A percentile compares a stretch with the other conserved stretches of the same genome.
These are phyloP conservation scores for Melanotaenia nigrans DNA, from an alignment of 2,797 vertebrate species.

Conservation along the genomic window DNA sequence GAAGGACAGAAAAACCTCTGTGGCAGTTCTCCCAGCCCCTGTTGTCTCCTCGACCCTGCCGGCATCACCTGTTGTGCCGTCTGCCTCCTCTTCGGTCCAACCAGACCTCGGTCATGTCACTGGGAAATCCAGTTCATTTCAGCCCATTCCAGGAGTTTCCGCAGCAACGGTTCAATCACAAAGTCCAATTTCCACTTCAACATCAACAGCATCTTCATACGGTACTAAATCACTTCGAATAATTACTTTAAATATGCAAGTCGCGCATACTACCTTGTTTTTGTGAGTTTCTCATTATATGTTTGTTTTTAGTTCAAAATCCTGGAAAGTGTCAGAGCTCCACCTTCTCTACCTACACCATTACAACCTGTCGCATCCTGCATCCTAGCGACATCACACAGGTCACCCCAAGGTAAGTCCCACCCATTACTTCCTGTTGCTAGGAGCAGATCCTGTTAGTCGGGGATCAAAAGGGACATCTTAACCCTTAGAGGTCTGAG, in stretches of 20 bases:
- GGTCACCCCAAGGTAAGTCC: conserved; percentile 90
- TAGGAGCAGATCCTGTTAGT: not conserved
- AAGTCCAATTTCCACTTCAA: conserved; percentile 55
- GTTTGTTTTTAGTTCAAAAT: conserved; percentile 82
- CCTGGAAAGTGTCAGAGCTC: conserved; percentile 94
- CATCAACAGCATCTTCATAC: conserved; percentile 28
- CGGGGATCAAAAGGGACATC: too few species aligned
- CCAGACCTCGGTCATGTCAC: conserved; percentile 14
- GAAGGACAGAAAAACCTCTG: conserved; percentile 61
- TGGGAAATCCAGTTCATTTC: conserved; percentile 37
- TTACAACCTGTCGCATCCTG: conserved; percentile 96
- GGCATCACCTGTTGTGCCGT: conserved; percentile 4
- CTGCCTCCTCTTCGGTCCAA: conserved; percentile 13
- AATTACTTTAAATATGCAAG: not conserved
- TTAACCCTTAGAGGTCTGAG: too few species aligned
- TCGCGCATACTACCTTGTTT: too few species aligned
- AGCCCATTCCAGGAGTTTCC: conserved; percentile 36
- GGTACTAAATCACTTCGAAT: conserved; percentile 38
- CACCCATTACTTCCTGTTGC: not conserved
- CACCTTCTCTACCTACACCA: conserved; percentile 96
- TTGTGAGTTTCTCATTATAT: too few species aligned
- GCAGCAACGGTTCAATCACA: conserved; percentile 73
- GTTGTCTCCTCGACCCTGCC: conserved; percentile 33
- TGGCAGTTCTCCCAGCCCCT: conserved; percentile 53
- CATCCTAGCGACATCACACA: conserved; percentile 95